Evolutionary conservation across 2,797 vertebrate species (phyloP), one percentile per base, ranked within the genome.

Genomic region (Carapus acus): DNA sequence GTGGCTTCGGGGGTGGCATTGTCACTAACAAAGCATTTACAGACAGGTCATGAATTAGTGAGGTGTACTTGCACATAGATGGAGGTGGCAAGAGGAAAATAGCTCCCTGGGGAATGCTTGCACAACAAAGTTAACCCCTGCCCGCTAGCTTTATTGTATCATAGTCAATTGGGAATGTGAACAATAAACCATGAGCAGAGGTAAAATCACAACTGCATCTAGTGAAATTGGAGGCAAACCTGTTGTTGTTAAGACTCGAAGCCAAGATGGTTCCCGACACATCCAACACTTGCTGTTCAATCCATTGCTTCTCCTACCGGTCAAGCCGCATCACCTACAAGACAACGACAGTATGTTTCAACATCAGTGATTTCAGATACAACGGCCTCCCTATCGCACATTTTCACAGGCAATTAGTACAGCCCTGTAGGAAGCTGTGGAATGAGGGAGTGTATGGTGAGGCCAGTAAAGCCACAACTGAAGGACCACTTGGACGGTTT

Each of bases 11-110:
- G 81, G 74, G 79, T 72, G 83, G 78, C 70, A 74, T 79, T 65
- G 62, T 67, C 46, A 15, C 52, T 15, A 53, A 80, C 79, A 80
- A 78, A 80, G 71, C 67, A 8, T 61, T 72, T 61, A 49, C 17
- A 68, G 74, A 75, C 65, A 71, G 69, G 78, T 84, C 71, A 73
- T 61, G 69, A 80, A 84, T 79, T 70, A 73, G 61, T 45, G 72
- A 62, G 64, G 67, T 73, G 55, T 66, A 55, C 62, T 58, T 68
- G 46, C 38, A 42, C 13, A 57, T 34, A 54, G 61, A 78, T 72
- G 71, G 44, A 74, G 69, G 61, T 54, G 76, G 65, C 29, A 40
- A 45, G 22, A 65, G 69, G 54, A 52, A 65, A 67, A 63, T 44
- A 41, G 79, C 70, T 62, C 54, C 60, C 63, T 21, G 58, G 54